Base-by-base conservation (phyloP, 1,140 invertebrate genomes). In the Mercenaria mercenaria region DNA sequence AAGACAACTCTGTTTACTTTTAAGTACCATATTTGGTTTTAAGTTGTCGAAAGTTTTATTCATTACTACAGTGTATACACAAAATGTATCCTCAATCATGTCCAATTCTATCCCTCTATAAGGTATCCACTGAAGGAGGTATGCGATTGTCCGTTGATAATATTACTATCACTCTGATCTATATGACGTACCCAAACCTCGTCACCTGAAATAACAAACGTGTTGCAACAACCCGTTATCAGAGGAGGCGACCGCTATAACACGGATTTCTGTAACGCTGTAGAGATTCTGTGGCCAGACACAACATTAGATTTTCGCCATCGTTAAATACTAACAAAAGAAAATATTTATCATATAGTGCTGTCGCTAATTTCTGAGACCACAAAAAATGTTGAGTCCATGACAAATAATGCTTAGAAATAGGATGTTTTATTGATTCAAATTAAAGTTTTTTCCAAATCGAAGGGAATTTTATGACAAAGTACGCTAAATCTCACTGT, bases 121-220 rank as follows among this genome's bases (percentile, higher is more conserved):
- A 88, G 52, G 39, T 88, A 67, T 18, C 85, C 85, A 1, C 74
- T 61, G 34, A 88, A 88, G 20, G 85, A 79, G 0, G 85, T 79
- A 32, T 59, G 50, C 3, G 52, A 77, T 41, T 88, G 23, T 18
- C 85, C 85, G 34, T 88, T 64, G 34, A 88, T 79, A 20, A 20
- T 10, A 43, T 88, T 79, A 67, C 85, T 88, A 74, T 88, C 85
- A 26, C 34, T 64, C 39, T 77, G 47, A 34, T 29, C 34, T 26
- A 61, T 43, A 61, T 88, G 85, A 4, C 76, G 74, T 18, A 88
- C 85, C 85, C 85, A 88, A 4, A 88, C 85, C 34, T 88, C 85
- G 59, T 88, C 84, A 11, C 84, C 56, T 84, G 82, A 69, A 72
- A 84, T 59, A 39, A 52, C 23, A 34, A 32, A 41, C 39, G 29